Base-by-base conservation (phyloP, 2,113 vertebrate species). In the Nothoprocta pentlandii region DNA sequence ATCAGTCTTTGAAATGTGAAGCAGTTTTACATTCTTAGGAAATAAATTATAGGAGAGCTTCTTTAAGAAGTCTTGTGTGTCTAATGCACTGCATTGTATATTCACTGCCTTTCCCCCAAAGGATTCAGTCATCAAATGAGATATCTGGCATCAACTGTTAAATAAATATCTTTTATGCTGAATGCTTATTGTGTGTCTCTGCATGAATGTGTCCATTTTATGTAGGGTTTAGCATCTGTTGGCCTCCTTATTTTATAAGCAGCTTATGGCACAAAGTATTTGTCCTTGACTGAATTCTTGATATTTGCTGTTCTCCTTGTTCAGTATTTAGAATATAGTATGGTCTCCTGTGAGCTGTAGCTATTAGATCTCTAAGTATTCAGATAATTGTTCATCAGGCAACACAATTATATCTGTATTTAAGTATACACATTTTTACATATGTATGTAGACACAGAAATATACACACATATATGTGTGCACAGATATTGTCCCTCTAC, bases 161-260 rank as follows among this genome's bases (percentile, higher is more conserved):
- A 41, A 11, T 9, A 8, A 42, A 6, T 56, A 4, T 2, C 25
- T 69, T 44, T 22, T 53, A 16, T 51, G 36, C 42, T 77, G 58
- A 51, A 2, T n/a, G 47, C 17, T 73, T 62, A 6, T 32, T 47
- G 39, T 77, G 41, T 36, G 59, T n/a, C 22, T 85, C 80, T 78
- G 61, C 42, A 5, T 20, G 44, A 36, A 26, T 49, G n/a, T 74
- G 1, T n/a, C 63, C 49, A 5, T 85, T 69, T 49, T 59, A 49
- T 16, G 4, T 20, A 59, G 68, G 25, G 15, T 5, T 85, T 22
- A 53, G 25, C 22, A 21, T 44, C 0, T 0, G 28, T 19, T 36
- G 59, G 16, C 32, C 28, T 76, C 28, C 44, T 59, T 70, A 42
- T 63, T 83, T 77, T 49, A 41, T 58, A 75, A 63, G 2, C 20